Evolutionary conservation across 35 echinoderm and acorn worm species (phyloP).

Genomic region (Patiria miniata): DNA sequence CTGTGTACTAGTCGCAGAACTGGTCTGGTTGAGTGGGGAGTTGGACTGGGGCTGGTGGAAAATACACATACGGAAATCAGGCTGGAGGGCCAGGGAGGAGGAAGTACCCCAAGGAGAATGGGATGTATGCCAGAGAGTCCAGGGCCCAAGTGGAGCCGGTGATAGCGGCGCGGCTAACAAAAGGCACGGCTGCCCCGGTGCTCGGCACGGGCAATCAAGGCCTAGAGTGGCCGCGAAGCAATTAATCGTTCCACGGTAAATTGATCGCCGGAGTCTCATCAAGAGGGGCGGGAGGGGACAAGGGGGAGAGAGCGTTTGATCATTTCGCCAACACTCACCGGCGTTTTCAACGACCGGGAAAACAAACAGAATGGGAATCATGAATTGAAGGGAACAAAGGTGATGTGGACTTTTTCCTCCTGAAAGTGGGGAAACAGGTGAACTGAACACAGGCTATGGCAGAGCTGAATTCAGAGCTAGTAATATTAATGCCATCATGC

Average conservation of each 20-base stretch:
- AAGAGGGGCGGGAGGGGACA: constrained; percentile 12
- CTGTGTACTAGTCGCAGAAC: not conserved
- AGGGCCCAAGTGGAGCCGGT: too few species aligned
- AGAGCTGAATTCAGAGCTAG: too few species aligned
- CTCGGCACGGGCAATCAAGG: not conserved
- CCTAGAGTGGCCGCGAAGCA: not conserved
- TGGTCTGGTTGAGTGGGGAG: not conserved
- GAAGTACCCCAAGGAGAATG: too few species aligned
- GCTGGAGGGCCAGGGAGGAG: too few species aligned
- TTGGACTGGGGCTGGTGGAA: not conserved
- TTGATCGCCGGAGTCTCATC: not conserved
- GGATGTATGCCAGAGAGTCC: too few species aligned
- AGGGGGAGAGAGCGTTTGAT: not conserved
- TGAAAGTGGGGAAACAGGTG: not conserved
- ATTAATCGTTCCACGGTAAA: constrained; percentile 16
- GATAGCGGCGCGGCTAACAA: not conserved
- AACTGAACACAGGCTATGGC: too few species aligned
- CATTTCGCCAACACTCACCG: not conserved
- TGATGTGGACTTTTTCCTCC: not conserved
- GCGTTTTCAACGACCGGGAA: not conserved
- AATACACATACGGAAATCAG: not conserved
- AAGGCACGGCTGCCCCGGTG: not conserved
- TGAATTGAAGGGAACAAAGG: not conserved
- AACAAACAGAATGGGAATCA: not conserved
- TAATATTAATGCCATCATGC: too few species aligned